These are phyloP conservation scores for Halcyon badia DNA, from an alignment of 2,797 vertebrate genomes.

Conservation along the genomic window DNA sequence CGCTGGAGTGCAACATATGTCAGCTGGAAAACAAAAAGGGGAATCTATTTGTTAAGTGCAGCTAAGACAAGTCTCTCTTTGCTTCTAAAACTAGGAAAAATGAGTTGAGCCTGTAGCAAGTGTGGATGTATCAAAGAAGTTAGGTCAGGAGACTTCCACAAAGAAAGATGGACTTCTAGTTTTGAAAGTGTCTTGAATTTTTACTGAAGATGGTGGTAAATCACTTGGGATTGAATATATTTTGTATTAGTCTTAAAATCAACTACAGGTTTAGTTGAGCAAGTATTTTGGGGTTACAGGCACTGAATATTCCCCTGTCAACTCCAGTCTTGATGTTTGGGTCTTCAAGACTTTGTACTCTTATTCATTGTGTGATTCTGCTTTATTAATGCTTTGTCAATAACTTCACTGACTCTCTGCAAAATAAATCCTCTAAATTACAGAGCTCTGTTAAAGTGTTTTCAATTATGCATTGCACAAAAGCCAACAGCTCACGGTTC, in stretches of 20 bases:
- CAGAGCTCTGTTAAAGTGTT: neutral
- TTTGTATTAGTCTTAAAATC: neutral
- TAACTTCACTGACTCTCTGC: neutral
- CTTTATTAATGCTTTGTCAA: neutral
- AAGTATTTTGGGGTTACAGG: neutral
- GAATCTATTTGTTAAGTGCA: neutral
- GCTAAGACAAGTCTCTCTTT: neutral
- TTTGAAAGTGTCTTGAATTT: neutral
- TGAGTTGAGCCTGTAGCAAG: accelerated
- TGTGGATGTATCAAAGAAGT: neutral
- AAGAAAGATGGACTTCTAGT: neutral
- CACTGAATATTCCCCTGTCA: neutral
- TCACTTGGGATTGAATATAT: neutral
- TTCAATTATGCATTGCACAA: neutral
- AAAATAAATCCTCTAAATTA: neutral
- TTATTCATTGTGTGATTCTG: neutral
- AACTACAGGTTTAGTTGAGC: neutral
- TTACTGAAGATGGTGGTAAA: neutral
- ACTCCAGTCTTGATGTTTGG: neutral
- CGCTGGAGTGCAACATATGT: neutral
- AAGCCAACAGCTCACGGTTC: neutral
- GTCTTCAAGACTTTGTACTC: neutral
- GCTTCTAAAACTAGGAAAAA: neutral
- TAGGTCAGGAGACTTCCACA: neutral
- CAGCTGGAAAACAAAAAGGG: neutral